Percentiles rank a stretch among this genome's conserved stretches.
phyloP scores from a whole-genome alignment of 2,888 invertebrate genomes.

The Holacanthella duospinosa region DNA sequence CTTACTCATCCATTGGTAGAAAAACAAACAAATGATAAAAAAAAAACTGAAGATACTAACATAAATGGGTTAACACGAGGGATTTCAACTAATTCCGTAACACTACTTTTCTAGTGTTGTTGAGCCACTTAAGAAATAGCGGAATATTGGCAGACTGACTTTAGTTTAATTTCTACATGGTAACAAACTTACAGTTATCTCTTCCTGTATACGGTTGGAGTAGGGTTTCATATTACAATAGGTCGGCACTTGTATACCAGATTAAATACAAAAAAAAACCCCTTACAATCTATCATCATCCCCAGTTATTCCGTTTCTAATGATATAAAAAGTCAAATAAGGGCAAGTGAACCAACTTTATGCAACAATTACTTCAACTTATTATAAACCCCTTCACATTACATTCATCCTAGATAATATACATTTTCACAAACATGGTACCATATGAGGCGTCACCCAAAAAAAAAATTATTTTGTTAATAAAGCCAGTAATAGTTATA shows the following conservation, averaged over 20 bases:
- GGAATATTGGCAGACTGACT: constrained; percentile 6
- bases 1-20: too few species aligned
- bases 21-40: not conserved
- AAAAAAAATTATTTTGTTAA: not conserved
- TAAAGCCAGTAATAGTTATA: too few species aligned
- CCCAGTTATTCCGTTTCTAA: not conserved
- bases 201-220: not conserved
- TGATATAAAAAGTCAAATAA: not conserved
- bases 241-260: not conserved
- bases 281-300: not conserved
- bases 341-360: not conserved
- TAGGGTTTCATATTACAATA: too few species aligned
- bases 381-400: too few species aligned
- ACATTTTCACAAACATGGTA: too few species aligned
- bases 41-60: not conserved
- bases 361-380: not conserved
- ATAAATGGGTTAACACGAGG: not conserved
- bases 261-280: not conserved
- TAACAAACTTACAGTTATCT: not conserved
- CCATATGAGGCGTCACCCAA: not conserved
- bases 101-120: not conserved
- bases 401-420: too few species aligned
- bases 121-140: constrained; percentile 8
- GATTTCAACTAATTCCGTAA: too few species aligned
- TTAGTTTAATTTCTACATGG: not conserved